Conservation (phyloP, 2,797 vertebrate genomes). For the Macropus fuliginosus region DNA sequence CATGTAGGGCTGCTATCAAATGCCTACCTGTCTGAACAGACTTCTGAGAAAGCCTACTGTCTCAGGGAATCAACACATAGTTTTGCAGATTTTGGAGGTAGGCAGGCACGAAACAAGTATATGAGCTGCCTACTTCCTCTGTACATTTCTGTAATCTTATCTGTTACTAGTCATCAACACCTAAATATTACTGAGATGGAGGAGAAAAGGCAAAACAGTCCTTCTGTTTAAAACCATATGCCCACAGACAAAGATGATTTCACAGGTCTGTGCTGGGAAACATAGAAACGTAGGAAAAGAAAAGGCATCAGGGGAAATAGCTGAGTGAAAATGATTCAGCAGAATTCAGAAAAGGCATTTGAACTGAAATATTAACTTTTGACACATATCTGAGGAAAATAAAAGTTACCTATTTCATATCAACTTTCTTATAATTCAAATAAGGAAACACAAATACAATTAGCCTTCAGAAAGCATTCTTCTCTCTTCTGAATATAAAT, state of each 20-base stretch:
- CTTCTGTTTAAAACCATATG: neutral
- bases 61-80: neutral
- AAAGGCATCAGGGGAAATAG: neutral
- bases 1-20: neutral
- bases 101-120: fast-evolving
- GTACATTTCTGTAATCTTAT: neutral
- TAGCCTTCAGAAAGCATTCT: fast-evolving
- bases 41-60: neutral
- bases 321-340: neutral
- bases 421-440: neutral
- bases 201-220: neutral
- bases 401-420: fast-evolving
- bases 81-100: fast-evolving
- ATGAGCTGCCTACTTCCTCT: neutral
- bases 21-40: neutral
- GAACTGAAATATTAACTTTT: fast-evolving
- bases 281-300: neutral
- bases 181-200: neutral
- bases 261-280: neutral
- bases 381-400: too few species aligned
- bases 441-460: fast-evolving
- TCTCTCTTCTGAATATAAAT: fast-evolving
- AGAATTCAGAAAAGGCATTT: neutral
- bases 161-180: neutral
- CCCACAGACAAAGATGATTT: neutral